Base-by-base conservation (phyloP, 2,113 vertebrate genomes). In the Phyllostomus discolor region DNA sequence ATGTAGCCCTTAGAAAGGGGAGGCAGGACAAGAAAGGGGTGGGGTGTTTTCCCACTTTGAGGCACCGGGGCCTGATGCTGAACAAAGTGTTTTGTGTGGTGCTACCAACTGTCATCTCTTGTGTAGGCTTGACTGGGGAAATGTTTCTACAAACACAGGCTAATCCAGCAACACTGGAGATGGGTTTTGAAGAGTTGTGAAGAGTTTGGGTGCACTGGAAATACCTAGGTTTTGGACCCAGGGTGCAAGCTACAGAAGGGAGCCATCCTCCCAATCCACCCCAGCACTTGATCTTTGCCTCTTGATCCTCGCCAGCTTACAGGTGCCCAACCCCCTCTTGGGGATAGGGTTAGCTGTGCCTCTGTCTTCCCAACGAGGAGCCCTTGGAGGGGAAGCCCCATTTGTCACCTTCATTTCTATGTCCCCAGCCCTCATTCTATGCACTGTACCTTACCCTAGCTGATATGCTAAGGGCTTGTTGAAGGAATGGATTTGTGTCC, bases 401-500 rank as follows among this genome's bases (percentile, higher is more conserved):
- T 24, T 62, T 76, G 41, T 85, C 85, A 73, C 79, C 64, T 93
- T 95, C 54, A 8, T 64, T 24, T 62, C 38, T n/a, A 1, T 85
- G 88, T 69, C 54, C 84, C 52, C 41, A 41, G 50, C 14, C 31
- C 92, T 66, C 59, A 31, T 79, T 15, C 48, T 86, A 17, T n/a
- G 50, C n/a, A 14, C 20, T 15, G 20, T 31, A 41, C 64, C 78
- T 96, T 10, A 7, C 48, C 80, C 80, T 52, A 35, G 86, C 73
- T 83, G 76, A 64, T 67, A n/a, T 82, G 67, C 75, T 89, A 88
- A 93, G 62, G 43, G n/a, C 86, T 90, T 73, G 80, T 33, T 78
- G 91, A 82, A 90, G 70, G 48, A 82, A 64, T 82, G 72, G 67
- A 41, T 90, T 81, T 59, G 57, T 90, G 96, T 73, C 95, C 95